phyloP scores from a whole-genome alignment of 2,113 vertebrate genomes.

The Lepus europaeus region DNA sequence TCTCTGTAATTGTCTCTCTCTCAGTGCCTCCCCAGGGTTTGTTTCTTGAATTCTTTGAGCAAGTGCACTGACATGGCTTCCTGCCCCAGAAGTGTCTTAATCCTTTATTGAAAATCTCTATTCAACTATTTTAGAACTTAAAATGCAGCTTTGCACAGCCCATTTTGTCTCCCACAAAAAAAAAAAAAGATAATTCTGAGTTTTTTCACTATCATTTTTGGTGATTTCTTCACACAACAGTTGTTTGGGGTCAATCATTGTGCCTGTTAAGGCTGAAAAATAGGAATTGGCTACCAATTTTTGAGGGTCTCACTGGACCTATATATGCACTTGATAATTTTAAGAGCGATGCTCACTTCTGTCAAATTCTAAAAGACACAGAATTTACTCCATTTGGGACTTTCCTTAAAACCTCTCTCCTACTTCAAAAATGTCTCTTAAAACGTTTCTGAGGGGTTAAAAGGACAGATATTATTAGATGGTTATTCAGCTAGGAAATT shows the following conservation, averaged over 20 bases:
- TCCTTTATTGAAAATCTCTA: background rate
- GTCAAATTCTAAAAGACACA: background rate
- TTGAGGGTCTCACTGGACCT: background rate
- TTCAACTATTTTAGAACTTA: background rate
- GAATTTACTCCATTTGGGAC: slow-evolving; percentile 35
- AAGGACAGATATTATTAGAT: slow-evolving; percentile 44
- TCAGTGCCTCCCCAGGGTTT: background rate
- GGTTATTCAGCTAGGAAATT: slow-evolving; percentile 7
- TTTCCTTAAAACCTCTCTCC: slow-evolving; percentile 50
- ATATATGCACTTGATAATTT: background rate
- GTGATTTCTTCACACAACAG: background rate
- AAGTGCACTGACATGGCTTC: background rate
- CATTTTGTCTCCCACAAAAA: background rate
- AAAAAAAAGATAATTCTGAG: background rate
- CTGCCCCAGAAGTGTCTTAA: background rate
- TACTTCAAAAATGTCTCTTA: slow-evolving; percentile 50
- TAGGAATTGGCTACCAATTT: too few relatives aligned
- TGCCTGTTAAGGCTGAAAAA: background rate
- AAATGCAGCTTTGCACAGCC: background rate
- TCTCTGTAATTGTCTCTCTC: background rate
- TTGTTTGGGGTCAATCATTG: background rate
- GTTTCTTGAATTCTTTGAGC: background rate
- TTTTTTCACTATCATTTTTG: background rate
- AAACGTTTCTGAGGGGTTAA: background rate
- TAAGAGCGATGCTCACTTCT: background rate